phyloP scores from a whole-genome alignment of 2,113 vertebrate species.

The Seriola dumerili region DNA sequence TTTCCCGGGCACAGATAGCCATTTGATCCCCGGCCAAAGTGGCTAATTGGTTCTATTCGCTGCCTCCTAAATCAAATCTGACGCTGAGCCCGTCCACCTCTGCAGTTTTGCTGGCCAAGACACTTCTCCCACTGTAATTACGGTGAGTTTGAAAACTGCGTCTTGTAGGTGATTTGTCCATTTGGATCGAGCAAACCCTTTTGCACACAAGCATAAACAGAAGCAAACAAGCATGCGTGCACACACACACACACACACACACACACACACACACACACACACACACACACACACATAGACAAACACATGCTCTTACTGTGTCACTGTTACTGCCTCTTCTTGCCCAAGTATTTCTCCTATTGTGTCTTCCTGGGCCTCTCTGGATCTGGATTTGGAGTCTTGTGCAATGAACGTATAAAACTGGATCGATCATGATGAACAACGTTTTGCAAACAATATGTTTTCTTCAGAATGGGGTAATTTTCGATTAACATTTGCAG shows the following conservation, averaged over 20 bases:
- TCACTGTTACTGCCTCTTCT: not conserved
- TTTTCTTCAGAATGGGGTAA: not conserved
- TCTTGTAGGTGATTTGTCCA: conserved; percentile 49
- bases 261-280: not conserved
- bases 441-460: not conserved
- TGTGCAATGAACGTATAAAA: no score
- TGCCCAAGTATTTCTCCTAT: no score
- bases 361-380: no score
- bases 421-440: no score
- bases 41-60: conserved; percentile 67
- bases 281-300: not conserved
- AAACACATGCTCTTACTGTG: not conserved
- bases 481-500: not conserved
- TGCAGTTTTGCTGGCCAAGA: conserved; percentile 83
- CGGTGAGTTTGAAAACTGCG: conserved; percentile 18
- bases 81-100: conserved; percentile 81
- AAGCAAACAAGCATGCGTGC: not conserved
- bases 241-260: not conserved
- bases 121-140: conserved; percentile 78
- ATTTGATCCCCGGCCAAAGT: conserved; percentile 69
- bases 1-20: conserved; percentile 46
- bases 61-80: conserved; percentile 80
- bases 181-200: conserved; percentile 22
- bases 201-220: not conserved
- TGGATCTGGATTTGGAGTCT: no score